Evolutionary conservation across 1,140 invertebrate genomes (phyloP).

Genomic region (Nymphalis io): DNA sequence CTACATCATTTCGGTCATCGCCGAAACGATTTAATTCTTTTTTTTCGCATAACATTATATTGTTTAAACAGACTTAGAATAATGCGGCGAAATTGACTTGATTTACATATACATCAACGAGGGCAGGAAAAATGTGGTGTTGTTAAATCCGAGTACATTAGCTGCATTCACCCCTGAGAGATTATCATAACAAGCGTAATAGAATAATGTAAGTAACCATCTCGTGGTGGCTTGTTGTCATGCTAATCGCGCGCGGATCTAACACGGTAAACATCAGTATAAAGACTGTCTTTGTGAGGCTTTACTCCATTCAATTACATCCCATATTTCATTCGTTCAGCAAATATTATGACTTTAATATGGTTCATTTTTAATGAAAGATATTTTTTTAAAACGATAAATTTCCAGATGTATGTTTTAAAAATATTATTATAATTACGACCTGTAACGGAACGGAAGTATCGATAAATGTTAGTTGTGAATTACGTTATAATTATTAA

Average conservation of each 20-base stretch:
- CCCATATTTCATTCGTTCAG: conserved; percentile 66
- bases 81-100: conserved; percentile 36
- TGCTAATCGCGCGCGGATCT: conserved; percentile 56
- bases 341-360: conserved; percentile 69
- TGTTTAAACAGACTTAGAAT: conserved; percentile 8
- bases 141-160: conserved; percentile 61
- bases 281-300: conserved; percentile 12
- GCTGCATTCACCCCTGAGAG: conserved; percentile 63
- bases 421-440: too few relatives aligned
- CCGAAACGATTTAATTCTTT: conserved; percentile 1
- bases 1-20: conserved; percentile 5
- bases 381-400: not conserved
- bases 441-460: not conserved
- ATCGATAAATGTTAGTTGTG: conserved; percentile 13
- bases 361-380: not conserved
- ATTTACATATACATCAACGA: conserved; percentile 46
- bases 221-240: conserved; percentile 50
- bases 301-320: conserved; percentile 39
- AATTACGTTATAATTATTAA: conserved; percentile 17
- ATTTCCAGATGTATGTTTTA: not conserved
- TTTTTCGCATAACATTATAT: not conserved
- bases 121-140: conserved; percentile 45
- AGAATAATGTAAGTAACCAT: conserved; percentile 71
- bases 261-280: conserved; percentile 25
- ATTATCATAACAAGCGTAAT: conserved; percentile 74